Conservation (phyloP, 2,113 vertebrate genomes). For the Conger conger region DNA sequence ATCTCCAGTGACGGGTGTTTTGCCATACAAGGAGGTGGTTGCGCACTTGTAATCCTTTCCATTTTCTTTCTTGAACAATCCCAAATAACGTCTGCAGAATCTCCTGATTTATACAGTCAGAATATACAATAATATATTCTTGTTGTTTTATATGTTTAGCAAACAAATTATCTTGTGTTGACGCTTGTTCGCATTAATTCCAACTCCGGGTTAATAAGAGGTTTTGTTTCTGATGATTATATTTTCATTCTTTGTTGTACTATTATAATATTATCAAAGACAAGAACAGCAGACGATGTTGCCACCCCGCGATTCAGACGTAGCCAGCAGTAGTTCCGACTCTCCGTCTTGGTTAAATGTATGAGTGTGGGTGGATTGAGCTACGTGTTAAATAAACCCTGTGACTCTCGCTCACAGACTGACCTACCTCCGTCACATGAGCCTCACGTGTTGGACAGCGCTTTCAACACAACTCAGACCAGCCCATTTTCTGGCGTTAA, state of each 20-base stretch:
- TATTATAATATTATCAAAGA: slow-evolving; percentile 7
- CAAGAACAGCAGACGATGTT: slow-evolving; percentile 33
- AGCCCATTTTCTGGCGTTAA: slow-evolving; percentile 53
- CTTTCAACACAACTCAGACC: slow-evolving; percentile 61
- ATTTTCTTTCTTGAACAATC: slow-evolving; percentile 59
- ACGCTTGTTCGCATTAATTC: not conserved
- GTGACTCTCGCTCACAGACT: slow-evolving; percentile 78
- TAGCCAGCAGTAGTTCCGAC: slow-evolving; percentile 44
- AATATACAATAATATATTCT: slow-evolving; percentile 3
- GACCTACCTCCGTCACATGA: slow-evolving; percentile 84
- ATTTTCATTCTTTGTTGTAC: slow-evolving; percentile 16
- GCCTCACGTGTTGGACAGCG: slow-evolving; percentile 89
- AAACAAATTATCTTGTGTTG: slow-evolving; percentile 20
- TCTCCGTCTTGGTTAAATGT: slow-evolving; percentile 74
- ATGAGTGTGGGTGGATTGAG: slow-evolving; percentile 78
- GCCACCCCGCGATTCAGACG: slow-evolving; percentile 52
- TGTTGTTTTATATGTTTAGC: slow-evolving; percentile 5
- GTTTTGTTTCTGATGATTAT: not conserved
- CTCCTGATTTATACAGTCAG: slow-evolving; percentile 10
- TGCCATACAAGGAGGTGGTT: slow-evolving; percentile 80
- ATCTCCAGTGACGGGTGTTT: slow-evolving; percentile 77
- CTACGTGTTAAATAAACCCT: slow-evolving; percentile 86
- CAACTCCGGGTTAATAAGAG: slow-evolving; percentile 6
- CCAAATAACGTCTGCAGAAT: slow-evolving; percentile 24
- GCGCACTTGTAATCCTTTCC: slow-evolving; percentile 89